Base-by-base conservation (phyloP, 2,797 vertebrate genomes). In the Gorsachius magnificus region DNA sequence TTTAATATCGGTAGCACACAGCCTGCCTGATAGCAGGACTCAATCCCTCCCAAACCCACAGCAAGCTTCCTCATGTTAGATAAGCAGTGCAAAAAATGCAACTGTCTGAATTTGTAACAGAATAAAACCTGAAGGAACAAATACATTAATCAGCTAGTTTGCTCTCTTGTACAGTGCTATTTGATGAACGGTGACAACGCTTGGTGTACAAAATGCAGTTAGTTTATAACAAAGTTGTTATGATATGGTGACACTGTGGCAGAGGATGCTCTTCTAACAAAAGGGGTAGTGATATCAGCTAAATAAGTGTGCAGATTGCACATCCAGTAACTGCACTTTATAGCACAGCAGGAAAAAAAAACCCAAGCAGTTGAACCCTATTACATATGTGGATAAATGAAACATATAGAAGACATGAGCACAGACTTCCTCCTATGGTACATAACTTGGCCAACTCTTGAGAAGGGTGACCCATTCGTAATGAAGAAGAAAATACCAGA, bases 401-500 rank as follows among this genome's bases (percentile, higher is more conserved):
- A 86, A 78, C 25, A 43, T 64, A 87, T 87, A 89, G 57, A 80
- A 68, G 31, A 35, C 46, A 69, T 0, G 3, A 91, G 66, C 26
- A 56, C 6, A 11, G 66, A 70, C 35, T 81, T 87, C 58, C 64
- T 83, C 43, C 75, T 72, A 13, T 3, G 12, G 71, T 21, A 48
- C 76, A 60, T 51, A 54, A 48, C 81, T 61, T 61, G 70, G 74
- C 61, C 70, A 91, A 45, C 88, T 53, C 1, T 0, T 69, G 76
- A 96, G 86, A 86, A 78, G 25, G 70, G 75, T 51, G 83, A 69
- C 64, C 83, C n/a, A 2, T 57, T 90, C 0, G 6, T 70, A 64
- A 87, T 1, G 41, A 93, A 94, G 91, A 93, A 91, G 90, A 90
- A 96, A 97, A 97, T 93, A 38, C 95, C 96, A 97, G 68, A 92